Evolutionary conservation across 2,113 vertebrate genomes (phyloP).

Genomic region (human (Homo sapiens)): DNA sequence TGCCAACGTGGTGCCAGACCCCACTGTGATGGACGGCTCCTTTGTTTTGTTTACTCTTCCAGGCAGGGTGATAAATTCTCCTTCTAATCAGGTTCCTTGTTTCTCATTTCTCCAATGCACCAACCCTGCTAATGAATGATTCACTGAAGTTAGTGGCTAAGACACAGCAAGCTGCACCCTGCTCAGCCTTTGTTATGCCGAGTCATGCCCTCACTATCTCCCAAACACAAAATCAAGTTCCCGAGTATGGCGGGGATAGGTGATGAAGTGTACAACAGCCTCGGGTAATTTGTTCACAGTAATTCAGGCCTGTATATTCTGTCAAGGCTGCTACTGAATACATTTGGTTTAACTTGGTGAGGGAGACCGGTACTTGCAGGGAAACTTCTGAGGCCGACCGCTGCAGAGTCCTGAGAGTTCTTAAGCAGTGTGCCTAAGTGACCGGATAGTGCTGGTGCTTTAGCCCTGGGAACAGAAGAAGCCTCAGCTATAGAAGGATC

Average conservation of each 20-base stretch:
- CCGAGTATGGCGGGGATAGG: neutral
- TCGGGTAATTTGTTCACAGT: neutral
- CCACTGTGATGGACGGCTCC: slow-evolving; percentile 57
- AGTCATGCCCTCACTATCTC: slow-evolving; percentile 59
- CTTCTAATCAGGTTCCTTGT: slow-evolving; percentile 46
- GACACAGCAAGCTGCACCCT: neutral
- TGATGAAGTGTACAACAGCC: slow-evolving; percentile 21
- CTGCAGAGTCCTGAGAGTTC: neutral
- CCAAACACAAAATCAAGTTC: slow-evolving; percentile 47
- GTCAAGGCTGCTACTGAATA: slow-evolving; percentile 33
- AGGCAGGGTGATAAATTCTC: slow-evolving; percentile 69
- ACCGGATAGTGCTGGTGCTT: neutral
- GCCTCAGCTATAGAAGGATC: neutral
- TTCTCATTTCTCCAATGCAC: slow-evolving; percentile 44
- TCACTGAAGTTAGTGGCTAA: neutral
- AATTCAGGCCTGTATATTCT: slow-evolving; percentile 36
- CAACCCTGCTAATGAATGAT: slow-evolving; percentile 63
- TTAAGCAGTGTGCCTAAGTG: neutral
- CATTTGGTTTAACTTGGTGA: neutral
- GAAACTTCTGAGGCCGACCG: neutral
- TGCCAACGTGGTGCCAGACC: neutral
- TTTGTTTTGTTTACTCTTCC: slow-evolving; percentile 63
- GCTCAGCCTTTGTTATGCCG: slow-evolving; percentile 56
- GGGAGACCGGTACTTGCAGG: neutral
- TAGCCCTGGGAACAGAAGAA: neutral